These are phyloP conservation scores for Agriopis leucophaearia DNA, from an alignment of 2,888 invertebrate genomes.

Conservation along the genomic window DNA sequence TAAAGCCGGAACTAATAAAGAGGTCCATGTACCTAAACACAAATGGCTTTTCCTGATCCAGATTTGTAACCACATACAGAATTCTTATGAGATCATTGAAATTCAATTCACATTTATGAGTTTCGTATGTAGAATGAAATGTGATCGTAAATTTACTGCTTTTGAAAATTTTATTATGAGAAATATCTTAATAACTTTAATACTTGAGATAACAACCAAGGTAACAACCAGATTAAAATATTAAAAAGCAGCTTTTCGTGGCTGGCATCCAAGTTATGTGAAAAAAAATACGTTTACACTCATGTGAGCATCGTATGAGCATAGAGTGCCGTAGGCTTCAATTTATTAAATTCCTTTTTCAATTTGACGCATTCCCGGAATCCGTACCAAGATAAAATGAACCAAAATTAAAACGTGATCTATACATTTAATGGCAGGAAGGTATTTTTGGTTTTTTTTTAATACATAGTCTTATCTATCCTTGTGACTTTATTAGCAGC, in stretches of 20 bases:
- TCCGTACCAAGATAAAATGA: conserved; percentile 15
- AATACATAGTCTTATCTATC: too few relatives aligned
- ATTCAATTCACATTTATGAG: conserved; percentile 42
- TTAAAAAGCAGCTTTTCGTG: conserved; percentile 13
- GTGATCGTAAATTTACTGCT: conserved; percentile 27
- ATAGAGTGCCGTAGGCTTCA: conserved; percentile 29
- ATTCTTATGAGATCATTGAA: conserved; percentile 37
- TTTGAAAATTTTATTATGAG: background rate
- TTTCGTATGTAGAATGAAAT: conserved; percentile 37
- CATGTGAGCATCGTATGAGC: conserved; percentile 15
- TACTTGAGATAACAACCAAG: conserved; percentile 13
- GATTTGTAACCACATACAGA: conserved; percentile 28
- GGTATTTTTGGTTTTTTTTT: too few relatives aligned
- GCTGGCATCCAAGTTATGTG: conserved; percentile 15
- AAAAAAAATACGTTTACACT: conserved; percentile 26
- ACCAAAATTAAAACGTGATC: conserved; percentile 10
- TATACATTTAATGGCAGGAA: background rate
- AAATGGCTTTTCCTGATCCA: conserved; percentile 35
- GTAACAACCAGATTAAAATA: conserved; percentile 21
- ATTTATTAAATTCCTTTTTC: conserved; percentile 38
- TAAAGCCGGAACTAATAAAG: conserved; percentile 30
- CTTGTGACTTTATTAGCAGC: background rate
- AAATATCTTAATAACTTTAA: conserved; percentile 16
- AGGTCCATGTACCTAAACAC: conserved; percentile 24
- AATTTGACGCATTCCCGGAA: conserved; percentile 25